Conservation (phyloP, 2,888 invertebrate species). For the Pedicia rivosa region DNA sequence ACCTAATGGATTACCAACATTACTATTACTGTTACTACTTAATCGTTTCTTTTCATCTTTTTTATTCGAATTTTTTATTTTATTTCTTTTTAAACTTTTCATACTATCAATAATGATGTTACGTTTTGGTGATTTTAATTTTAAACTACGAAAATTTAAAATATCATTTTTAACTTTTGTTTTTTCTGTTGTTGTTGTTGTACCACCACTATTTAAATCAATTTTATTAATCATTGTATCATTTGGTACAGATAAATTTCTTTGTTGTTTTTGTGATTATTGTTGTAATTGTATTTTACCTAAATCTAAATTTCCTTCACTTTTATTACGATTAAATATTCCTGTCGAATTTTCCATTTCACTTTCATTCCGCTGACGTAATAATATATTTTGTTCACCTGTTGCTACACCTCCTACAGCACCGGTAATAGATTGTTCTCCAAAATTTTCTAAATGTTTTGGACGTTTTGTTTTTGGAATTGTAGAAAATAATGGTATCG, state of each 20-base stretch:
- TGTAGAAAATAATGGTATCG: slow-evolving; percentile 41
- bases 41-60: too few species aligned
- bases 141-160: slow-evolving; percentile 23
- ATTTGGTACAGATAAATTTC: slow-evolving; percentile 13
- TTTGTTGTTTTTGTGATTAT: slow-evolving; percentile 33
- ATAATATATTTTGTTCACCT: too few species aligned
- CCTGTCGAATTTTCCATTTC: too few species aligned
- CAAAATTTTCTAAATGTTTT: too few species aligned
- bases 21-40: slow-evolving; percentile 9
- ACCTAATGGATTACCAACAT: slow-evolving; percentile 9
- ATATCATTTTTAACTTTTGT: slow-evolving; percentile 20
- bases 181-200: slow-evolving; percentile 16
- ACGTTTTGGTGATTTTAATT: slow-evolving; percentile 24
- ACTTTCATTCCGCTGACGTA: too few species aligned
- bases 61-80: slow-evolving; percentile 16
- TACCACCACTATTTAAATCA: slow-evolving; percentile 14
- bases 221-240: slow-evolving; percentile 17
- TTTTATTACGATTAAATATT: too few species aligned
- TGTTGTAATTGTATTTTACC: too few species aligned
- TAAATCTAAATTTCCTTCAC: too few species aligned
- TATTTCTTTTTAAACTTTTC: slow-evolving; percentile 24
- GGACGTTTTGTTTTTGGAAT: slow-evolving; percentile 30
- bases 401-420: too few species aligned
- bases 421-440: too few species aligned
- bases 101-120: slow-evolving; percentile 20